These are phyloP conservation scores for Thamnophis elegans DNA, from an alignment of 2,797 vertebrate species.

Conservation along the genomic window DNA sequence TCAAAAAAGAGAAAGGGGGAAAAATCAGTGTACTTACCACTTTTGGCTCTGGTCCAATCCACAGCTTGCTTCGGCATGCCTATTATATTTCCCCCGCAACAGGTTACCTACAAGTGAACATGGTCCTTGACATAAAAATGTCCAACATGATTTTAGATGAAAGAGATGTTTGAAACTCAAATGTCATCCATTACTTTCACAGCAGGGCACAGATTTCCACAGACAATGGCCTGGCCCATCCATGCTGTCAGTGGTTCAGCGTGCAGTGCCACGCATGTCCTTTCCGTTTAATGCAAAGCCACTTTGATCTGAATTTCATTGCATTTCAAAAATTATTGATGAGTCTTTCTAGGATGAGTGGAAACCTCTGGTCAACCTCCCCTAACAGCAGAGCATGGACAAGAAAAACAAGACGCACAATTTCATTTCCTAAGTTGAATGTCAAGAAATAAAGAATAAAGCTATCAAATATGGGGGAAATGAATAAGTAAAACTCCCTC, in stretches of 20 bases:
- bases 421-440: not conserved
- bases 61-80: not conserved
- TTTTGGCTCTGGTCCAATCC: not conserved
- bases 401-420: not conserved
- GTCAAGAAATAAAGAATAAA: not conserved
- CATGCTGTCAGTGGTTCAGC: not conserved
- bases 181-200: not conserved
- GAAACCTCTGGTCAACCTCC: not conserved
- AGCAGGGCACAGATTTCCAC: not conserved
- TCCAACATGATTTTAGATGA: not conserved
- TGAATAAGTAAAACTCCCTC: not conserved
- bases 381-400: not conserved
- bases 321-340: not conserved
- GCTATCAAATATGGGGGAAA: not conserved
- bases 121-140: not conserved
- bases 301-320: not conserved
- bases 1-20: not conserved
- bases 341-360: not conserved
- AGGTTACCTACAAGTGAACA: not conserved
- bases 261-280: not conserved
- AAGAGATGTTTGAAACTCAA: slow-evolving; percentile 5
- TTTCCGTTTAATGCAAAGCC: not conserved
- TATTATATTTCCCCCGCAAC: not conserved
- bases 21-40: not conserved
- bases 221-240: not conserved